Conservation (phyloP, 2,113 vertebrate genomes). For the Lophotis ruficrista region DNA sequence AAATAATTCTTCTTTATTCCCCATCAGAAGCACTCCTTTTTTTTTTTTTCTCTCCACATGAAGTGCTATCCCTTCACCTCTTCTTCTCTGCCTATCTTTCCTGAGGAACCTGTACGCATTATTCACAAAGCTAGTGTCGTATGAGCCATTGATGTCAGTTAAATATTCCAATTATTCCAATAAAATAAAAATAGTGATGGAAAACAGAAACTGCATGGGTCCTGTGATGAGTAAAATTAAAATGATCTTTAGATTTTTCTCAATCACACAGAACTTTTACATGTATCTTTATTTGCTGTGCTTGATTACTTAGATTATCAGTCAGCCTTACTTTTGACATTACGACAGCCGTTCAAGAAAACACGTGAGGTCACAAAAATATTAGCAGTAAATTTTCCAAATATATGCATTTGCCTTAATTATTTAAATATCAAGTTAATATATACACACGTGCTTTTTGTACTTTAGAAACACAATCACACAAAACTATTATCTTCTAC, state of each 20-base stretch:
- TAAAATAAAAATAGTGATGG: background rate
- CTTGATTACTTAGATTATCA: background rate
- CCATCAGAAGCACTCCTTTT: background rate
- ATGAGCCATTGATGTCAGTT: background rate
- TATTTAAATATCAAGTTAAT: background rate
- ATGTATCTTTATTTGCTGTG: background rate
- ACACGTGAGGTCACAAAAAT: background rate
- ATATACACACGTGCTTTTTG: fast-evolving
- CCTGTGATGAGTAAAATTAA: background rate
- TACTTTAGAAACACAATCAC: background rate
- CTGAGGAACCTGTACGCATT: background rate
- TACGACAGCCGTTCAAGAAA: background rate
- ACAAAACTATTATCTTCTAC: background rate
- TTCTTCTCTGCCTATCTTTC: background rate
- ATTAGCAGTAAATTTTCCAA: background rate
- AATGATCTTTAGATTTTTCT: background rate
- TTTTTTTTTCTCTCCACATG: background rate
- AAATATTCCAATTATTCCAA: background rate
- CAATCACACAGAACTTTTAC: background rate
- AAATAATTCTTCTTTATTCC: background rate
- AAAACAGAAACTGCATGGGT: background rate
- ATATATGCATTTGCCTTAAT: background rate
- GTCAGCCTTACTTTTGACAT: background rate
- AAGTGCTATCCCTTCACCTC: background rate
- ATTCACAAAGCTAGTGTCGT: background rate